Conservation (phyloP, 2,888 invertebrate genomes). For the Alentia gelatinosa region DNA sequence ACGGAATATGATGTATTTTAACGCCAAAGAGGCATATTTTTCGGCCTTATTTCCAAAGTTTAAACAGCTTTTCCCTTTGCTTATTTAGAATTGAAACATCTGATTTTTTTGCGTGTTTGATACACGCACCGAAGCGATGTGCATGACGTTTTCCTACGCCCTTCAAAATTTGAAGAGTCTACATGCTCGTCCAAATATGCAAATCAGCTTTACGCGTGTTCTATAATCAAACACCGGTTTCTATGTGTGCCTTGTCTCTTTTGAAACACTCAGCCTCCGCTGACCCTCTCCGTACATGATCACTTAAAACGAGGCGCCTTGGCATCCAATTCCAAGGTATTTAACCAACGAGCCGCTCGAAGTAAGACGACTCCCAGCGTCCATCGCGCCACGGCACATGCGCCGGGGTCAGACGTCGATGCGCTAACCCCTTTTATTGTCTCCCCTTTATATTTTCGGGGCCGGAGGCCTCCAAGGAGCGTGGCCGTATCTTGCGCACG, state of each 20-base stretch:
- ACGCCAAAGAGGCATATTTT: too few relatives aligned
- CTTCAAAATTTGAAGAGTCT: too few relatives aligned
- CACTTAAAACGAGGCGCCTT: neutral
- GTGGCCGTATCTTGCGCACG: neutral
- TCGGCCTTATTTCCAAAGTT: too few relatives aligned
- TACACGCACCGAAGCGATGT: neutral
- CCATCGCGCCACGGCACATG: neutral
- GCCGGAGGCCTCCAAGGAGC: constrained; percentile 33
- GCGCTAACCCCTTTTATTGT: constrained; percentile 47
- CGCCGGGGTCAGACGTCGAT: neutral
- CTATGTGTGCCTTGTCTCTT: neutral
- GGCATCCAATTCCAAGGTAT: constrained; percentile 37
- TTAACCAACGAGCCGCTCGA: constrained; percentile 9
- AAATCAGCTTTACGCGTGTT: neutral
- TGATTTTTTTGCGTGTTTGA: too few relatives aligned
- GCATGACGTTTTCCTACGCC: too few relatives aligned
- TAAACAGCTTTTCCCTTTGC: too few relatives aligned
- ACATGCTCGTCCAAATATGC: neutral
- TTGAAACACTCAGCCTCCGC: neutral
- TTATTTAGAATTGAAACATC: too few relatives aligned
- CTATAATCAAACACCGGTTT: neutral
- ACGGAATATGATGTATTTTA: too few relatives aligned
- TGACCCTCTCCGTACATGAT: neutral
- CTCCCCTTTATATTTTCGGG: constrained; percentile 37
- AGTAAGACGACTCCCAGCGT: constrained; percentile 41